These are phyloP conservation scores for Epizoanthus fatuus DNA, from an alignment of 92 coral and sea anemone genomes.

Conservation along the genomic window DNA sequence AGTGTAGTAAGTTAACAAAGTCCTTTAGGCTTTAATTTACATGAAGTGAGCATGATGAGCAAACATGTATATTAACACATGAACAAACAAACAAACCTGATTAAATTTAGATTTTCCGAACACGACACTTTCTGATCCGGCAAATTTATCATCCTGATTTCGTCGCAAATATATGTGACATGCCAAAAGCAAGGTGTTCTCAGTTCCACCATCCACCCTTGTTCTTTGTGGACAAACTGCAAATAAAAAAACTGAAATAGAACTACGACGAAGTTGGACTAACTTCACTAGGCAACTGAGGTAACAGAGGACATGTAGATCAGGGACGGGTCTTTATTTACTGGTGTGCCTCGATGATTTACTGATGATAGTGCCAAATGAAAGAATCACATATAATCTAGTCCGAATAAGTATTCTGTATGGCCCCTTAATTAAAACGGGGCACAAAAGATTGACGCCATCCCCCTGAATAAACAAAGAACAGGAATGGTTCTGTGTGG, in stretches of 20 bases:
- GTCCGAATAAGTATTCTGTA: no score
- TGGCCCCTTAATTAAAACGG: no score
- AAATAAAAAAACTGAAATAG: not conserved
- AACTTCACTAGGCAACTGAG: no score
- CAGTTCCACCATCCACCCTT: slow-evolving; percentile 35
- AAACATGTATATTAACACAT: not conserved
- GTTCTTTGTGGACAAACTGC: slow-evolving; percentile 28
- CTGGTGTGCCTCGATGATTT: no score
- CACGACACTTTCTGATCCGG: slow-evolving; percentile 9
- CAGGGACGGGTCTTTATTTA: not conserved
- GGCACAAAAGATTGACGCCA: no score
- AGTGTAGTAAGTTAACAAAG: no score
- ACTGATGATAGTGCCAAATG: no score
- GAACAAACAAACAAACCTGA: slow-evolving; percentile 2
- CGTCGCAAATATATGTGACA: slow-evolving; percentile 37
- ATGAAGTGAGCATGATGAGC: not conserved
- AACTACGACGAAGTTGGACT: no score
- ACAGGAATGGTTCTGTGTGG: no score
- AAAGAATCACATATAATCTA: no score
- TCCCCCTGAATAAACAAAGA: no score
- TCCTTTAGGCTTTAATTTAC: no score
- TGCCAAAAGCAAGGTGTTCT: slow-evolving; percentile 21
- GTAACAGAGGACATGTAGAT: not conserved
- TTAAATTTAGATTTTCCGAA: slow-evolving; percentile 44
- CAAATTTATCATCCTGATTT: slow-evolving; percentile 22